These are phyloP conservation scores for Grammomys surdaster DNA, from an alignment of 2,113 vertebrate species.

Conservation along the genomic window DNA sequence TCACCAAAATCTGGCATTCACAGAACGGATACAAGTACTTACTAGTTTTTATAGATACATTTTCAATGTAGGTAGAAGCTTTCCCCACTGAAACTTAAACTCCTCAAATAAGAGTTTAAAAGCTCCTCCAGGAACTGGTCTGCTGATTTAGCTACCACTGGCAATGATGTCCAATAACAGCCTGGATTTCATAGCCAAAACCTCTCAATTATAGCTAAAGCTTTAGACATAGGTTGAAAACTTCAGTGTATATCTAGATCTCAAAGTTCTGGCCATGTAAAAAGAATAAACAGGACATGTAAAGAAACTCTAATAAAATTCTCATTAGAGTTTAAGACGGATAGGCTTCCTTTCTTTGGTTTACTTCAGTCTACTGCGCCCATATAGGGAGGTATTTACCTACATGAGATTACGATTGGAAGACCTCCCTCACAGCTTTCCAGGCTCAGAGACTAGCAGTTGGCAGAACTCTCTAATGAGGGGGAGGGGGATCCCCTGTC, in stretches of 20 bases:
- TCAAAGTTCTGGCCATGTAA: neutral
- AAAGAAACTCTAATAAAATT: neutral
- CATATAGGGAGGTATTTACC: neutral
- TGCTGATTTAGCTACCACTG: neutral
- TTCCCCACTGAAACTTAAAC: neutral
- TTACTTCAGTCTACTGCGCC: neutral
- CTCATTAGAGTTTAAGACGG: neutral
- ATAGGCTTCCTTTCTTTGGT: neutral
- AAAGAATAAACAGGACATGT: neutral
- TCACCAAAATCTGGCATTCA: neutral
- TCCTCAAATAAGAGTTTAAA: neutral
- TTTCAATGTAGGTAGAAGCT: neutral
- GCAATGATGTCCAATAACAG: neutral
- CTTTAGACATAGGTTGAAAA: neutral
- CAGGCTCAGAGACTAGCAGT: neutral
- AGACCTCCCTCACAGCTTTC: neutral
- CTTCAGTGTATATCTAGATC: neutral
- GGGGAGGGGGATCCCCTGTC: too few relatives aligned
- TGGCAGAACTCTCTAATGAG: neutral
- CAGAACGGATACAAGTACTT: neutral
- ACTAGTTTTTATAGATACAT: neutral
- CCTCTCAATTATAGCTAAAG: neutral
- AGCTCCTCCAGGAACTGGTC: neutral
- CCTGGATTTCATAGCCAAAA: neutral
- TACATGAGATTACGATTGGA: neutral